A percentile compares a stretch with the other conserved stretches of the same genome.
Evolutionary conservation across 2,888 invertebrate genomes (phyloP).

Genomic region (Dendrolimus pini): DNA sequence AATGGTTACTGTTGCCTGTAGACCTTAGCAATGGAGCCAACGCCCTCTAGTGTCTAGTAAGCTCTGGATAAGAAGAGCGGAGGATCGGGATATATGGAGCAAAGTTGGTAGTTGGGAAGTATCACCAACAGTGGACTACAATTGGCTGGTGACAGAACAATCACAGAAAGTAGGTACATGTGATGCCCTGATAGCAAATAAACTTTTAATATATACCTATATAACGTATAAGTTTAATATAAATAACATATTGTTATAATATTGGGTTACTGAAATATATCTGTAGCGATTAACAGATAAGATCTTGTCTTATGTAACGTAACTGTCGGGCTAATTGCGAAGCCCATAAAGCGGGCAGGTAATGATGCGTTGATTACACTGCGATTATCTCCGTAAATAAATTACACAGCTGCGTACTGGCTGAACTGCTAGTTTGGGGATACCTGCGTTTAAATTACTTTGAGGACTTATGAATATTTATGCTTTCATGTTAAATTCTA

Average conservation of each 20-base stretch:
- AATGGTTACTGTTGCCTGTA: too few relatives aligned
- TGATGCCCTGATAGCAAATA: too few relatives aligned
- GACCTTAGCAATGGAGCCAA: too few relatives aligned
- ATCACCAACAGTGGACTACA: too few relatives aligned
- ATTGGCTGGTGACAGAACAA: too few relatives aligned
- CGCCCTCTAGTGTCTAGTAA: too few relatives aligned
- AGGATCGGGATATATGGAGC: too few relatives aligned
- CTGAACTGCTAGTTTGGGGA: background rate
- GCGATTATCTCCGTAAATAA: constrained; percentile 12
- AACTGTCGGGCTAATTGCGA: background rate
- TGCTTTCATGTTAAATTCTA: background rate
- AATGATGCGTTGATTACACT: constrained; percentile 18
- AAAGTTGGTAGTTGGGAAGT: too few relatives aligned
- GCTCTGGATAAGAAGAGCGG: too few relatives aligned
- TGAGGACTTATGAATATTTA: background rate
- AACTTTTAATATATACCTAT: too few relatives aligned
- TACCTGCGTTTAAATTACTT: background rate
- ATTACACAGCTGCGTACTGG: background rate
- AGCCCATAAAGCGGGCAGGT: constrained; percentile 12
- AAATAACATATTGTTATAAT: background rate
- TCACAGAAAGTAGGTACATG: too few relatives aligned
- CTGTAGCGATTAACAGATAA: background rate
- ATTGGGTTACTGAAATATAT: background rate
- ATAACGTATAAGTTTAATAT: too few relatives aligned
- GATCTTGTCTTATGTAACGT: background rate